A percentile compares a stretch with the other conserved stretches of the same genome.
These are phyloP conservation scores for Archips crataeganus DNA, from an alignment of 2,888 invertebrate species.

Conservation along the genomic window DNA sequence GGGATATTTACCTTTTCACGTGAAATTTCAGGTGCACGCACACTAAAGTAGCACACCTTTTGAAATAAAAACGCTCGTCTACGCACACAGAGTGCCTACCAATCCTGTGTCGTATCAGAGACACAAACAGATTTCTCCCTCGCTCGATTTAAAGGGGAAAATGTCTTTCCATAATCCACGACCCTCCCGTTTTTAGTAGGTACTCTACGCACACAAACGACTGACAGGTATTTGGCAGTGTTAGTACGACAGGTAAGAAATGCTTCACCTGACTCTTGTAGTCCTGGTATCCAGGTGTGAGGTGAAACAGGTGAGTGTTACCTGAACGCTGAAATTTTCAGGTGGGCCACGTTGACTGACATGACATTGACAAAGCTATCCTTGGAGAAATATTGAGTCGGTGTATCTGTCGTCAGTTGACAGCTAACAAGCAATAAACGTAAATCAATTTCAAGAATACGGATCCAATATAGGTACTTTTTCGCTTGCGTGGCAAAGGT, in stretches of 20 bases:
- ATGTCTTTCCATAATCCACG: constrained; percentile 11
- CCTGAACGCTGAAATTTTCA: constrained; percentile 51
- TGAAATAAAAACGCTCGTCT: constrained; percentile 38
- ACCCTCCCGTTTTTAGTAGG: constrained; percentile 20
- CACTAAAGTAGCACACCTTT: constrained; percentile 49
- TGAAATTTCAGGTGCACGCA: constrained; percentile 63
- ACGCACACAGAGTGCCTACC: constrained; percentile 20
- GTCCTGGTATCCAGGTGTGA: constrained; percentile 72
- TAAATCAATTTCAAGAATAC: background rate
- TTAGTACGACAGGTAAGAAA: constrained; percentile 56
- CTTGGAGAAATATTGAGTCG: background rate
- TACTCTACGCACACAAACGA: constrained; percentile 3
- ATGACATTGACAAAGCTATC: background rate
- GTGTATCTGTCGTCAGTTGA: background rate
- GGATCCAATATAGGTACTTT: background rate
- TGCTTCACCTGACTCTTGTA: constrained; percentile 57
- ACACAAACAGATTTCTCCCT: constrained; percentile 30
- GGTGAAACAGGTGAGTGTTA: constrained; percentile 68
- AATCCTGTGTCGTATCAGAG: constrained; percentile 30
- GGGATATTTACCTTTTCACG: constrained; percentile 60
- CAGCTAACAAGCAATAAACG: background rate
- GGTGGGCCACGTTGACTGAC: constrained; percentile 21
- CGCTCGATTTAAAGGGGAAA: constrained; percentile 38
- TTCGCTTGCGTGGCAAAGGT: too few relatives aligned
- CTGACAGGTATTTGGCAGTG: constrained; percentile 37